These are phyloP conservation scores for Scaptomyza parva DNA, from an alignment of 2,888 invertebrate genomes.

Conservation along the genomic window DNA sequence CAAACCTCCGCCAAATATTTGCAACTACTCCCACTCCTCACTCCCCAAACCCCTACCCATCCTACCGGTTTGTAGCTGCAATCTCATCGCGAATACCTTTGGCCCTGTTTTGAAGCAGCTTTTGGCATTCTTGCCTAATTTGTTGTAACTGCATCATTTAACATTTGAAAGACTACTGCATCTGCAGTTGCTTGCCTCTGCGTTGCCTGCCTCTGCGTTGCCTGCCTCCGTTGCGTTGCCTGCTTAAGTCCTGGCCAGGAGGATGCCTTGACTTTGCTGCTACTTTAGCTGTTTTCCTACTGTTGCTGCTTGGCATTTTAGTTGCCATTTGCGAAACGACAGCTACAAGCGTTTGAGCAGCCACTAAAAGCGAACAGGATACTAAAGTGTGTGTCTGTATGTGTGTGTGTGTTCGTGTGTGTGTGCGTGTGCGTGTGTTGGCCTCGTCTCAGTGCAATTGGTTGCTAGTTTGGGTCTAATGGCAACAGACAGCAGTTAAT, in stretches of 20 bases:
- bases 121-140: conserved; percentile 63
- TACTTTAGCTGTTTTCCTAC: conserved; percentile 17
- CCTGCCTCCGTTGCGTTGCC: not conserved
- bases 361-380: conserved; percentile 21
- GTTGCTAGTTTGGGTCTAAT: conserved; percentile 71
- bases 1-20: conserved; percentile 64
- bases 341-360: conserved; percentile 47
- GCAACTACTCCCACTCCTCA: conserved; percentile 22
- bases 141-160: conserved; percentile 75
- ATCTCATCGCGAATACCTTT: conserved; percentile 53
- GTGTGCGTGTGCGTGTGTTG: too few species aligned
- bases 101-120: conserved; percentile 44
- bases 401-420: conserved; percentile 37
- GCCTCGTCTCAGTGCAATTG: conserved; percentile 47
- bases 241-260: conserved; percentile 5
- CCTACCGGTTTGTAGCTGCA: conserved; percentile 51
- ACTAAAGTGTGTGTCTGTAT: conserved; percentile 38
- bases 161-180: conserved; percentile 69
- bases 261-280: conserved; percentile 32
- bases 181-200: conserved; percentile 5
- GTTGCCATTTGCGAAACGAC: conserved; percentile 65
- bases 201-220: conserved; percentile 13
- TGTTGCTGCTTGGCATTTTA: conserved; percentile 55
- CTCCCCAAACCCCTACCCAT: conserved; percentile 15
- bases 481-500: conserved; percentile 75